Evolutionary conservation across 2,888 invertebrate species (phyloP), one percentile per base, ranked within the genome.

Genomic region (Cosmia trapezina): DNA sequence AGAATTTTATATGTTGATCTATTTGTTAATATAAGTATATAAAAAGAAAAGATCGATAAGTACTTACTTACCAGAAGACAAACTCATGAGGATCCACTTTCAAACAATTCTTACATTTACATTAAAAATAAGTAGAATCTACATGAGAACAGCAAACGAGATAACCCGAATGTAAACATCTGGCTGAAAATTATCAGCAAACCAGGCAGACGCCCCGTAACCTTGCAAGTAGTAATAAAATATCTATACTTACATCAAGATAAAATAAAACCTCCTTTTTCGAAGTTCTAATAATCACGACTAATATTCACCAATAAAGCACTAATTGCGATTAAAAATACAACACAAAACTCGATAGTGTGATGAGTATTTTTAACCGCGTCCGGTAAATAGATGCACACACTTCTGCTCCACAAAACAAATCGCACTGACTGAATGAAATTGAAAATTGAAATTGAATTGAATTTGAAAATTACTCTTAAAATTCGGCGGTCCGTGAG

Each of bases 211-310:
- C 51, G 49, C n/a, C 53, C 6, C 51, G 6, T 60, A 62, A 80
- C 67, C 84, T 83, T 80, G 84, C 45, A 37, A 4, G 6, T 37
- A 73, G 8, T n/a, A n/a, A 68, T 45, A 28, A 64, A 49, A 49
- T 57, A 22, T 7, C 0, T n/a, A 12, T 28, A 80, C 80, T 83
- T 61, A 83, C 80, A 68, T 49, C 14, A 11, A 83, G 22, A 62
- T 45, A 57, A 57, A 61, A 62, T 45, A 57, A 57, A 61, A 56
- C 37, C 49, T 83, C 53, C 45, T 59, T 59, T 66, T 63, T 14
- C 2, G 7, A 71, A 59, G 28, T 43, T 37, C 14, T 53, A 45
- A 12, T 14, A 47, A 14, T 37, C 37, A 51, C 64, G 14, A 41
- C 6, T 41, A 17, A 0, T 37, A 33, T 0, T 28, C 45, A 80